Evolutionary conservation across 2,113 vertebrate genomes (phyloP), one percentile per base, ranked within the genome.

Genomic region (Pardalotus punctatus): DNA sequence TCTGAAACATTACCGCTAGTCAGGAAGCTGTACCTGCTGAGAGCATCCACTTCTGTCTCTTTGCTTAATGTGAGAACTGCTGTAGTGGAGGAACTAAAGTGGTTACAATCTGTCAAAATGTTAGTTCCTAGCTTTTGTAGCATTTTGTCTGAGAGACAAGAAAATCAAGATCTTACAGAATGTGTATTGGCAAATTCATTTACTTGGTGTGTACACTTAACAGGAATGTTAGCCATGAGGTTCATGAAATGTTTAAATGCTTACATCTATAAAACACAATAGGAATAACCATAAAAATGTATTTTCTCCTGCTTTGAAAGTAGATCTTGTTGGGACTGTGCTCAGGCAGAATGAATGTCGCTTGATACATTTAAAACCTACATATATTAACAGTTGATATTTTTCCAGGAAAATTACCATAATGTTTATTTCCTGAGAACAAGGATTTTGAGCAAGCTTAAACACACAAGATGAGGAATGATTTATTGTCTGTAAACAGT

Each of bases 401-500:
- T 76, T 64, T 86, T 90, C 27, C 29, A 18, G 20, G 5, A 57
- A 83, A 60, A 64, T 45, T 4, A 38, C 28, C 19, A 20, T 70
- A 65, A 54, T n/a, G 40, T 51, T 86, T 86, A 23, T 54, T 86
- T 91, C 28, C 31, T 72, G 38, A 83, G 64, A 96, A 33, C 14
- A 70, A 72, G 5, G 47, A 74, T 19, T 88, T 90, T 86, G 35
- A 47, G 16, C 31, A 42, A 33, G 7, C 73, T 86, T 58, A 67
- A 48, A 35, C 27, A 72, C 40, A 45, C 23, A 79, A 56, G 43
- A 65, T 91, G 21, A 95, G 21, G 38, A 82, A 81, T 91, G 18
- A 90, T 93, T 56, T 92, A 73, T 93, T 90, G 53, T 43, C 56
- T 71, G 36, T 83, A 97, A 94, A 79, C 57, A 88, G 17, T 50